Evolutionary conservation across 1,140 invertebrate species (phyloP).

Genomic region (Teleogryllus occipitalis): DNA sequence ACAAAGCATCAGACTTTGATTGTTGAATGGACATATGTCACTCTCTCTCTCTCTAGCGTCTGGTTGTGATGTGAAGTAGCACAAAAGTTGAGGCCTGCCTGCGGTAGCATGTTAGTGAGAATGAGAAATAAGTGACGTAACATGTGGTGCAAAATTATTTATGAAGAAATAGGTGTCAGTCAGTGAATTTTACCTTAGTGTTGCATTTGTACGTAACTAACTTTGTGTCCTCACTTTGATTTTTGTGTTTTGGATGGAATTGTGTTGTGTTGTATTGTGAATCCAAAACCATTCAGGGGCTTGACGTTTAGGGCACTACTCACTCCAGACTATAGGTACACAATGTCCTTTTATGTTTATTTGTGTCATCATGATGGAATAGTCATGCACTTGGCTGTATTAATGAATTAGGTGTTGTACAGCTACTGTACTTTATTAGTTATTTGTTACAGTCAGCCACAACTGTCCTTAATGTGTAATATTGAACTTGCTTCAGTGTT

Average conservation of each 20-base stretch:
- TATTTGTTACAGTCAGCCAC: conserved; percentile 20
- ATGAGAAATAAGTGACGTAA: background rate
- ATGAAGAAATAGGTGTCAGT: conserved; percentile 13
- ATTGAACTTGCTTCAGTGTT: background rate
- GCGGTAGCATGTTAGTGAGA: background rate
- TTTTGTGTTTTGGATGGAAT: conserved; percentile 20
- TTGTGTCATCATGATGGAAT: conserved; percentile 10
- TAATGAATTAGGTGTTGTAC: conserved; percentile 11
- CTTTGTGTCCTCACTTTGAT: conserved; percentile 19
- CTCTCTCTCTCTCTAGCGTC: background rate
- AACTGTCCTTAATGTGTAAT: background rate
- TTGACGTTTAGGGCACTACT: background rate
- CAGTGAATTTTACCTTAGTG: conserved; percentile 20
- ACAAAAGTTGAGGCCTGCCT: background rate
- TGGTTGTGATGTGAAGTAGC: background rate
- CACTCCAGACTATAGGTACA: conserved; percentile 13
- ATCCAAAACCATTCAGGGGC: background rate
- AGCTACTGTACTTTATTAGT: conserved; percentile 19
- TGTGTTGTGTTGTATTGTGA: conserved; percentile 22
- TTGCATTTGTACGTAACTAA: conserved; percentile 19
- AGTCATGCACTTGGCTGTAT: conserved; percentile 12
- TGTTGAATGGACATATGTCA: background rate
- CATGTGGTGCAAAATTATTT: conserved; percentile 7
- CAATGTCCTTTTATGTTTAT: conserved; percentile 19
- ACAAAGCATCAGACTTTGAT: background rate